Base-by-base conservation (phyloP, 2,888 invertebrate species). In the Mimachlamys varia region DNA sequence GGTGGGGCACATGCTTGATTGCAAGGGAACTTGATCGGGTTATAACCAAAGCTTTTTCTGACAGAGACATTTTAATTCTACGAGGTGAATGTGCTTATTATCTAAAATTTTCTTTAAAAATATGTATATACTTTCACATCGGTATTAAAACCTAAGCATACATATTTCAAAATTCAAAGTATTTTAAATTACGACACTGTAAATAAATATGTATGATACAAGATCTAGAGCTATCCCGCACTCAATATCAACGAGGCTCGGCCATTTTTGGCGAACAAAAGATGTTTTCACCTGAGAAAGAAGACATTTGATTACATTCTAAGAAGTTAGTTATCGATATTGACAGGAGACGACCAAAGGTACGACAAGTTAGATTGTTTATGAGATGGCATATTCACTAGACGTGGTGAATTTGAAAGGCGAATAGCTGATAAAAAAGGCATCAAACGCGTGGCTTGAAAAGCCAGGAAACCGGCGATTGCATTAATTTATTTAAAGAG, bases 261-360 rank as follows among this genome's bases (percentile, higher is more conserved):
- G 76, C 76, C 76, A 76, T 76, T 76, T 55, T 76, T 76, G 76
- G 76, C 76, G 76, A 76, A 76, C 33, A 33, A 27, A 76, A 76
- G 76, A 76, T 76, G 76, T 76, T 76, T 27, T 76, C 13, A 27
- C 76, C 27, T 12, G 76, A 76, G 27, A 27, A 76, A 76, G 76
- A 76, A 76, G 76, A 76, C 76, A 27, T 76, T 76, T 76, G 76
- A 76, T 76, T 33, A 76, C 76, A 76, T 76, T 76, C 76, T 76
- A 27, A 76, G 76, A 76, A 76, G 76, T 76, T 33, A 76, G 12
- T 76, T 22, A 33, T 33, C 76, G 22, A 76, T 76, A 76, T 76
- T 76, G 76, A 76, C 76, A 33, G 76, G 27, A 76, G 76, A 76
- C 76, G 76, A 76, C 27, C 76, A 76, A 76, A 76, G 76, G 76